These are phyloP conservation scores for Geopemphigus sp. DNA, from an alignment of 1,140 invertebrate genomes.

Conservation along the genomic window DNA sequence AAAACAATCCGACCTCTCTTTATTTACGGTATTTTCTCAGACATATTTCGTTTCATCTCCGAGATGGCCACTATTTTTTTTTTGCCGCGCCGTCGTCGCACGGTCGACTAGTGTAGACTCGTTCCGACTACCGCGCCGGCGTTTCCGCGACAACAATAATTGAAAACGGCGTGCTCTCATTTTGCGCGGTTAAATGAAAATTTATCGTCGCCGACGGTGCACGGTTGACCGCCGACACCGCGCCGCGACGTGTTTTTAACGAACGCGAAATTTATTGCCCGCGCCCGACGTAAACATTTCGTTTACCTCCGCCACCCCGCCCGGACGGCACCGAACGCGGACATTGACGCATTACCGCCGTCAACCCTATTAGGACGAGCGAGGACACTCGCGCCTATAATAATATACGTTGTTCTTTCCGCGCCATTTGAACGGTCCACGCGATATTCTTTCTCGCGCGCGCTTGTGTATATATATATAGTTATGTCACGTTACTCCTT, in stretches of 20 bases:
- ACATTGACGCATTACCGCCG: background rate
- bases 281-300: slow-evolving; percentile 10
- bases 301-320: background rate
- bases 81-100: too few species aligned
- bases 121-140: too few species aligned
- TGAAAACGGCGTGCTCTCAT: background rate
- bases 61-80: too few species aligned
- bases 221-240: slow-evolving; percentile 6
- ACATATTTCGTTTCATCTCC: background rate
- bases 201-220: background rate
- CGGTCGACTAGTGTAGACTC: too few species aligned
- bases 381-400: background rate
- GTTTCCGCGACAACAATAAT: too few species aligned
- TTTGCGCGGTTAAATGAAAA: slow-evolving; percentile 16
- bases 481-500: too few species aligned
- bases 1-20: background rate
- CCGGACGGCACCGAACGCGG: background rate
- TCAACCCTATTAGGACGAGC: slow-evolving; percentile 19
- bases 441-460: too few species aligned
- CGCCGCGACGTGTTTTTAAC: background rate
- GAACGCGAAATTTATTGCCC: slow-evolving; percentile 30
- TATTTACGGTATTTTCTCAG: background rate
- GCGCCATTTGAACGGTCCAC: background rate
- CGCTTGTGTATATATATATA: too few species aligned
- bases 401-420: slow-evolving; percentile 6